Base-by-base conservation (phyloP, 1,140 invertebrate species). In the Manduca sexta region DNA sequence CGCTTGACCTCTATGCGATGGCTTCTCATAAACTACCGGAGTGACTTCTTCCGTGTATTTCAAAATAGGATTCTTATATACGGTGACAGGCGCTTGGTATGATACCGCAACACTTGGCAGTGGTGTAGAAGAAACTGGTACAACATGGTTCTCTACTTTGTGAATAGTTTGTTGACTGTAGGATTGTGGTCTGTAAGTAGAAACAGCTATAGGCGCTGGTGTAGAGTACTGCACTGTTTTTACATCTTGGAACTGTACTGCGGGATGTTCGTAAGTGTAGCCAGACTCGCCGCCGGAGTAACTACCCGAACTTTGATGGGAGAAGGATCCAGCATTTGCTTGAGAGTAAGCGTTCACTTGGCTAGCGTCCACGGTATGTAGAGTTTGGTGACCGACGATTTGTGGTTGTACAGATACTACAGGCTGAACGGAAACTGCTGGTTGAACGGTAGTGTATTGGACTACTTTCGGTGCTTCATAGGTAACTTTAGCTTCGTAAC, bases 41-140 rank as follows among this genome's bases (percentile, higher is more conserved):
- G 73, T 70, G 13, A 75, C 61, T 45, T 71, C 78, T 53, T 82
- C 61, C 0, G 68, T 72, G 41, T 83, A 82, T 55, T 76, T 69
- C 6, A 84, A 14, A 13, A 86, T 58, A 6, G 84, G 84, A 57
- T 86, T 87, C 52, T 85, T 61, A 44, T 84, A 83, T 18, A 71
- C 42, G 38, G 79, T 69, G 8, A 83, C 74, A 26, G 74, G 52
- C 15, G 81, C 67, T 40, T 74, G 60, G 40, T 80, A 74, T 18
- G 52, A 49, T 13, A 72, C 30, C 30, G 76, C 21, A 15, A 13
- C 29, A 15, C 8, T 15, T 14, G 40, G 42, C 12, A 33, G 14
- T 14, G 82, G 64, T 31, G 84, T 85, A 12, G 78, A 70, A 10
- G 77, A 75, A 10, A 77, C 59, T 21, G 65, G 65, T 3, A 61